Evolutionary conservation across 2,888 invertebrate genomes (phyloP), one percentile per base, ranked within the genome.

Genomic region (Unio pictorum): DNA sequence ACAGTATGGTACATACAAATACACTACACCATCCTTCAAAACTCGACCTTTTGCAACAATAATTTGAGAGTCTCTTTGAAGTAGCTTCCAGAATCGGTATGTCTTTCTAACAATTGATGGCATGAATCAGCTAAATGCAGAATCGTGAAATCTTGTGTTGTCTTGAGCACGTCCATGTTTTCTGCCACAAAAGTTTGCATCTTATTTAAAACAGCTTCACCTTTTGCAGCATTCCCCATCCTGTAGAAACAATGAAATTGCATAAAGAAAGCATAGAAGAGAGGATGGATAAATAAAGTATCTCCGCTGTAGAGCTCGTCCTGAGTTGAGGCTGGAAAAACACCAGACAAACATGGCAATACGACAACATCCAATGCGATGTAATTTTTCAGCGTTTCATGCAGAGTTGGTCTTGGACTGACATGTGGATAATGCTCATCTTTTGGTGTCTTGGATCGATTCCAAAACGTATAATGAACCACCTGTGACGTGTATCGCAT

Each of bases 351-450:
- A 61, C 28, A 45, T 34, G 55, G 34, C 23, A 34, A 18, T n/a
- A n/a, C n/a, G 23, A 67, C 30, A 11, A 20, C 28, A 55, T 67
- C 66, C 23, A 67, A 61, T 0, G 66, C 55, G 20, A 67, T 61
- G 55, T 60, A 61, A n/a, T 11, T 30, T 30, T 60, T 54, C 30
- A 67, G 5, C 0, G 61, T 61, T 28, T 67, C 61, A 0, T 8
- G 30, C 20, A 67, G 28, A 45, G 66, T 23, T 26, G 26, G 26
- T 28, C 55, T n/a, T 54, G 45, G 45, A 23, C 3, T 26, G 20
- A 28, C 8, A n/a, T 45, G 28, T 11, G n/a, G 55, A 61, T 61
- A 67, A 58, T 67, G 55, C 3, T 67, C 66, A 54, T 67, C 66
- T 7, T 28, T 55, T 18, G 66, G 61, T 20, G 30, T 60, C 17